Conservation (phyloP, 2,113 vertebrate genomes). For the Morone saxatilis region DNA sequence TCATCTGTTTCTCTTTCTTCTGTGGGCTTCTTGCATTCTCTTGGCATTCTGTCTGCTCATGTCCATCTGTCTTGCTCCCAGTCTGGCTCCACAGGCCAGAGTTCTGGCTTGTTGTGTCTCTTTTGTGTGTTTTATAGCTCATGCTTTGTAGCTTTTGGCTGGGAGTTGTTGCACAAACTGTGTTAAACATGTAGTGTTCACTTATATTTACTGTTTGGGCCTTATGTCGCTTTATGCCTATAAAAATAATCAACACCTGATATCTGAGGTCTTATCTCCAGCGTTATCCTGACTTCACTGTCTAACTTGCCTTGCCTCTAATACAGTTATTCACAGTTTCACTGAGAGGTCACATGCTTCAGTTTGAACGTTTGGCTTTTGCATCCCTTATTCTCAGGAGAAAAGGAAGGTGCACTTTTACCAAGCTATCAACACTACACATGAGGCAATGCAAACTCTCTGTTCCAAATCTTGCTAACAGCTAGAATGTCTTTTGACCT, state of each 20-base stretch:
- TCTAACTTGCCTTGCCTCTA: not conserved
- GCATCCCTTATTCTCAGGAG: not conserved
- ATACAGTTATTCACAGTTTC: not conserved
- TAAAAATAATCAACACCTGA: not conserved
- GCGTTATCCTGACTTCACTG: not conserved
- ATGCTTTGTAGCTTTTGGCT: constrained; percentile 8
- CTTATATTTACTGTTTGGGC: not conserved
- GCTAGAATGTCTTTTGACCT: constrained; percentile 24
- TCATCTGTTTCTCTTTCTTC: constrained; percentile 45
- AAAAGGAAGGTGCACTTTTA: not conserved
- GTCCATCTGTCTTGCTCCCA: constrained; percentile 1
- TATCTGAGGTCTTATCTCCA: not conserved
- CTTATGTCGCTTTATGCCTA: not conserved
- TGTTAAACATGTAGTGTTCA: not conserved
- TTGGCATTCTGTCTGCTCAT: constrained; percentile 15
- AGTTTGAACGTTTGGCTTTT: not conserved
- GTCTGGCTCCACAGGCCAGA: constrained; percentile 5
- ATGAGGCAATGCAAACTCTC: too few species aligned
- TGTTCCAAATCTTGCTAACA: too few species aligned
- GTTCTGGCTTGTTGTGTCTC: not conserved
- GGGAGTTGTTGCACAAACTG: not conserved
- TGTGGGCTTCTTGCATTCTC: constrained; percentile 8
- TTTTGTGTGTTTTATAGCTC: not conserved
- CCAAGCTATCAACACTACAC: constrained; percentile 25
- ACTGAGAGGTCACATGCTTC: not conserved